These are phyloP conservation scores for Hippolais icterina DNA, from an alignment of 2,113 vertebrate genomes.

Conservation along the genomic window DNA sequence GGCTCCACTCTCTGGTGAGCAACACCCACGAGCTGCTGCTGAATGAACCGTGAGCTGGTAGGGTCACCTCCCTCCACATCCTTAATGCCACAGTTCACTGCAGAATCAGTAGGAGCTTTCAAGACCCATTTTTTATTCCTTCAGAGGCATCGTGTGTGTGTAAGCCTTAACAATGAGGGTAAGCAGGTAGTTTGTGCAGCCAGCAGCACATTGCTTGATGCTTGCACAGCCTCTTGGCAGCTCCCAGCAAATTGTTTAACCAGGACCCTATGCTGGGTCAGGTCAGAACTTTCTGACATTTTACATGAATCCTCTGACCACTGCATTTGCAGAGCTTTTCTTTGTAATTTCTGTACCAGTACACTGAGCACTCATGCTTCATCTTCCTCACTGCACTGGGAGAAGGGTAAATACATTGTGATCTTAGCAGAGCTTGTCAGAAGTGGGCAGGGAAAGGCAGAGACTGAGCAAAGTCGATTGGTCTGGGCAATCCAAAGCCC, in stretches of 20 bases:
- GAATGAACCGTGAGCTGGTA: not conserved
- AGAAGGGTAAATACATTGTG: not conserved
- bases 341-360: not conserved
- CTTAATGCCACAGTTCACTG: not conserved
- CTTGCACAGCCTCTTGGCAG: not conserved
- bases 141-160: not conserved
- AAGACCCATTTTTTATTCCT: not conserved
- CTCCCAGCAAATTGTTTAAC: not conserved
- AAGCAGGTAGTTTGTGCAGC: not conserved
- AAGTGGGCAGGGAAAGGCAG: not conserved
- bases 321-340: not conserved
- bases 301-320: not conserved
- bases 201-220: not conserved
- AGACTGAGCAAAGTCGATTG: not conserved
- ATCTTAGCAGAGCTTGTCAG: constrained; percentile 14
- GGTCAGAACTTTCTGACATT: not conserved
- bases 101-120: not conserved
- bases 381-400: not conserved
- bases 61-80: not conserved
- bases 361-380: not conserved
- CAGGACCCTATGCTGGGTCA: not conserved
- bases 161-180: not conserved
- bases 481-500: not conserved
- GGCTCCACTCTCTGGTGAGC: not conserved
- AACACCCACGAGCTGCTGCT: not conserved